Conservation (phyloP, 1,140 invertebrate genomes). For the Schmidtea mediterranea region DNA sequence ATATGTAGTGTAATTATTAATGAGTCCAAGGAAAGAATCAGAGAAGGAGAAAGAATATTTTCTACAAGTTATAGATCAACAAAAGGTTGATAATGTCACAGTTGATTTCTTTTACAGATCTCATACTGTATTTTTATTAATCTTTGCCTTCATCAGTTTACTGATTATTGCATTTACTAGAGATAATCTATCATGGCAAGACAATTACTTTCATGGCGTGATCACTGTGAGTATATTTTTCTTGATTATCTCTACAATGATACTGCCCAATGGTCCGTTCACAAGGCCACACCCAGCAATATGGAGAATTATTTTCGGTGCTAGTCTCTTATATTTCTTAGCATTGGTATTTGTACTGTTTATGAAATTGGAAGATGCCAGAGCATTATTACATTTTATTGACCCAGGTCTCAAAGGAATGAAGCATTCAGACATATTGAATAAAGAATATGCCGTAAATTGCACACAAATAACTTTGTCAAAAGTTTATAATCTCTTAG, state of each 20-base stretch:
- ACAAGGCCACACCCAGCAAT: constrained; percentile 43
- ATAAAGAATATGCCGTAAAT: constrained; percentile 80
- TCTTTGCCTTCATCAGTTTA: constrained; percentile 45
- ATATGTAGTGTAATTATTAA: not conserved
- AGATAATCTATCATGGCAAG: constrained; percentile 48
- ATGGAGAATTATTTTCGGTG: constrained; percentile 30
- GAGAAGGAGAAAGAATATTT: not conserved
- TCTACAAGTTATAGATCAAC: not conserved
- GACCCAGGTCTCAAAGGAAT: constrained; percentile 58
- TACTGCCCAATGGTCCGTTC: constrained; percentile 91
- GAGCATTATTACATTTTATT: constrained; percentile 63
- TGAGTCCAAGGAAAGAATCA: not conserved
- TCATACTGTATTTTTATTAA: constrained; percentile 72
- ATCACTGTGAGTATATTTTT: constrained; percentile 79
- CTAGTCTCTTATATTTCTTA: constrained; percentile 73
- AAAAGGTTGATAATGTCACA: constrained; percentile 68
- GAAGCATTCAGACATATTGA: constrained; percentile 9
- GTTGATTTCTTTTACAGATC: constrained; percentile 89
- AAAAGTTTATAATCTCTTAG: constrained; percentile 61
- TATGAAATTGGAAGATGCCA: constrained; percentile 70
- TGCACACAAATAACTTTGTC: constrained; percentile 66
- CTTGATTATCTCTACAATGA: constrained; percentile 68
- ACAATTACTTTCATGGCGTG: constrained; percentile 71
- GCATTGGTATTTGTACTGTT: constrained; percentile 47
- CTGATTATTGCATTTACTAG: constrained; percentile 33